Conservation (phyloP, 92 coral and sea anemone species). For the Paramuricea clavata region DNA sequence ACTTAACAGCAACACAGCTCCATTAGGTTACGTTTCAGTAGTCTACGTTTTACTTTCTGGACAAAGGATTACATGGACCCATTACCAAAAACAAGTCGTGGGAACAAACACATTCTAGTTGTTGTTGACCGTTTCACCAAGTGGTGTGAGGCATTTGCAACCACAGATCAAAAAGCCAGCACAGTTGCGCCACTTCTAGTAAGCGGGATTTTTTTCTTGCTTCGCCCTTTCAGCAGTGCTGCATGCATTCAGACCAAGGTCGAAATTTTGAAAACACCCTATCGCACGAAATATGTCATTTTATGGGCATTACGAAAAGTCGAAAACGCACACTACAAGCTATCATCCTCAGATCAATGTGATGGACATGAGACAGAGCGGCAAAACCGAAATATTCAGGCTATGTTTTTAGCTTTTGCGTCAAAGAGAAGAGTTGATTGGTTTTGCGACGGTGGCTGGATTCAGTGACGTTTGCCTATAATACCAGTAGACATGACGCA, state of each 20-base stretch:
- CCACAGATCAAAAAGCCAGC: no score
- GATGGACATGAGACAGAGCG: neutral
- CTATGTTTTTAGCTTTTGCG: neutral
- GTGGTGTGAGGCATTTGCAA: no score
- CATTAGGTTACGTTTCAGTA: conserved; percentile 9
- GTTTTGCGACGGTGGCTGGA: conserved; percentile 23
- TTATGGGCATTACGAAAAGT: conserved; percentile 27
- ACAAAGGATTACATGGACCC: conserved; percentile 51
- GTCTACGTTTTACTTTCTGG: no score
- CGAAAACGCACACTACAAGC: conserved; percentile 30
- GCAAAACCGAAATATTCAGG: conserved; percentile 14
- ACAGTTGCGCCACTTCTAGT: no score
- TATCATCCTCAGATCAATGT: conserved; percentile 33
- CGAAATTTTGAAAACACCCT: conserved; percentile 15
- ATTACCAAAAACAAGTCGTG: neutral
- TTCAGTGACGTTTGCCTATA: conserved; percentile 5
- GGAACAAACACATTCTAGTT: no score
- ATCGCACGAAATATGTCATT: conserved; percentile 9
- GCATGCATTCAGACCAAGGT: no score
- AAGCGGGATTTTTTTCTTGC: no score
- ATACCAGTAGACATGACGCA: no score
- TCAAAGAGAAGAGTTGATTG: conserved; percentile 10
- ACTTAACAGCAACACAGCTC: conserved; percentile 15
- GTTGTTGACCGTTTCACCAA: no score
- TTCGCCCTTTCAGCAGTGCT: conserved; percentile 45